A percentile compares a stretch with the other conserved stretches of the same genome.
Evolutionary conservation across 2,113 vertebrate genomes (phyloP).

Genomic region (Machaerirhynchus nigripectus): DNA sequence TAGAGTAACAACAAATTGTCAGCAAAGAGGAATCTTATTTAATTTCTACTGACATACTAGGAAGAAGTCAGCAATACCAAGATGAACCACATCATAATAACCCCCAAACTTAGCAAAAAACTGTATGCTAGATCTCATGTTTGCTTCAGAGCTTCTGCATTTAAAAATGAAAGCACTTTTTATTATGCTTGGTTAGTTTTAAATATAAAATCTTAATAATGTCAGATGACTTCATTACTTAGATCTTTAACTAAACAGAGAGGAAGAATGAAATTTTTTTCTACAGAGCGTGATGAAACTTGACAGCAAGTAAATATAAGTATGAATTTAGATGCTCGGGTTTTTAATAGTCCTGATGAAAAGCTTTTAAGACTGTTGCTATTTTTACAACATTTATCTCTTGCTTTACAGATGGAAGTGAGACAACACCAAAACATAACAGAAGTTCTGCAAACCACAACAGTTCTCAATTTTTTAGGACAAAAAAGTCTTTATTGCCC

Average conservation of each 20-base stretch:
- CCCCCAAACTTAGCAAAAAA: not conserved
- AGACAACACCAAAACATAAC: not conserved
- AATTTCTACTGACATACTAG: conserved; percentile 39
- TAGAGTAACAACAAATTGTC: conserved; percentile 36
- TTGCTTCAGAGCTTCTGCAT: not conserved
- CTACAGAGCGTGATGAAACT: not conserved
- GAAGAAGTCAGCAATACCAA: conserved; percentile 48
- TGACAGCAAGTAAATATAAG: not conserved
- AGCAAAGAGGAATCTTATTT: conserved; percentile 44
- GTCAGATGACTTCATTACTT: not conserved
- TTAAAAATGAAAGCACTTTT: conserved; percentile 8
- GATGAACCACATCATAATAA: conserved; percentile 19
- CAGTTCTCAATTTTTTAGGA: not conserved
- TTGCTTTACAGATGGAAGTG: not conserved
- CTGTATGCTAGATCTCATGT: not conserved
- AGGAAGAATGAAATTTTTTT: not conserved
- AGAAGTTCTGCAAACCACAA: not conserved
- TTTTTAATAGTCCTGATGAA: not conserved
- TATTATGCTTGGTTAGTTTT: not conserved
- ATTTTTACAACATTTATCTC: not conserved
- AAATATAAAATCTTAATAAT: not conserved
- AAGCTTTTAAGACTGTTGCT: not conserved
- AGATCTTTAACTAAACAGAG: conserved; percentile 5
- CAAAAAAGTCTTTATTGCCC: not conserved
- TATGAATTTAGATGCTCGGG: not conserved